Evolutionary conservation across 2,113 vertebrate species (phyloP), one percentile per base, ranked within the genome.

Genomic region (Muntiacus muntjak): DNA sequence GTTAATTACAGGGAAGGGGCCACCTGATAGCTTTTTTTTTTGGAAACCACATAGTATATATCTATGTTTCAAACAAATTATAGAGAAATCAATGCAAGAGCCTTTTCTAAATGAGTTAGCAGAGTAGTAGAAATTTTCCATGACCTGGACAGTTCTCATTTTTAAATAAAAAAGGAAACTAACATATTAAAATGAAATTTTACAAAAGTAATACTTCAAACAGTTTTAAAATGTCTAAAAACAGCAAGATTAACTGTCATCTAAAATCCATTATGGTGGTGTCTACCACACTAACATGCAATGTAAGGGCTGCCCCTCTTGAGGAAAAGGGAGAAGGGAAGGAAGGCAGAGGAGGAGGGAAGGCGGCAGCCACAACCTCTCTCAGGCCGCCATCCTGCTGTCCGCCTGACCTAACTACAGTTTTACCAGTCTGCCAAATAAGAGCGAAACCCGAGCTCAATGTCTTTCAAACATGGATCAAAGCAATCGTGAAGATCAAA

Each of bases 101-200:
- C 50, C 55, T 93, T 89, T 94, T 78, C 43, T 64, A 87, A 95
- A 88, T 43, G 90, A 94, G 62, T 92, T 89, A 52, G 58, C 88
- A 58, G 45, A 54, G 12, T 91, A 87, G 94, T 15, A 96, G 79
- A 47, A 95, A 85, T 88, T 94, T 83, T 96, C 89, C 57, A 55
- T 83, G 57, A 94, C 28, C 67, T 71, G 6, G 89, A 96, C 33
- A 76, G 19, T 55, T 84, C 89, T 95, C 81, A 84, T 54, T 94
- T 89, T 94, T 87, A 93, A 89, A 82, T 96, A 58, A 96, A 95
- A 91, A 97, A 79, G 60, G 26, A 85, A 97, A 40, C 52, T 86
- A 88, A 90, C 67, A 90, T 82, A 40, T 86, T 95, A 89, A 97
- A 89, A 28, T 64, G 36, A 86, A 17, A 87, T 82, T 95, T 95